Conservation (phyloP, 30 jellyfish, hydroid and myxozoan genomes). For the Aurelia sp. region DNA sequence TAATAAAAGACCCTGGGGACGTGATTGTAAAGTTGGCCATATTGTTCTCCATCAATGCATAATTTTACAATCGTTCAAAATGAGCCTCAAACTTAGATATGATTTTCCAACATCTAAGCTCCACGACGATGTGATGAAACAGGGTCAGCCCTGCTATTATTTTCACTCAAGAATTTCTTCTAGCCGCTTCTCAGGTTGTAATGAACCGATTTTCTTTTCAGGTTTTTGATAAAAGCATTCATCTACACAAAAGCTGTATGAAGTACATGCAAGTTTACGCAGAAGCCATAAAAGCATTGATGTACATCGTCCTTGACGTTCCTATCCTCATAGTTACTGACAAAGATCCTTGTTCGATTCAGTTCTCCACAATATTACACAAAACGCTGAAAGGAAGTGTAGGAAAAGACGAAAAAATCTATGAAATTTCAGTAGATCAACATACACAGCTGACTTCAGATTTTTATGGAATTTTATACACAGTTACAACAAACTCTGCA, state of each 20-base stretch:
- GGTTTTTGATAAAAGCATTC: not conserved
- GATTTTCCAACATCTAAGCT: no score
- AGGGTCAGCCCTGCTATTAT: no score
- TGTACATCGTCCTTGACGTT: not conserved
- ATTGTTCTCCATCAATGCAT: no score
- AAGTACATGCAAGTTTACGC: not conserved
- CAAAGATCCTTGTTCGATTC: not conserved
- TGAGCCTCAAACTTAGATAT: no score
- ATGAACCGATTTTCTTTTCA: not conserved
- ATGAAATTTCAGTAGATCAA: not conserved
- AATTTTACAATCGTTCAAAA: no score
- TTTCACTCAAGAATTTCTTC: no score
- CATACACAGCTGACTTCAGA: not conserved
- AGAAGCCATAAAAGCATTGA: not conserved
- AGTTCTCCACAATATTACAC: not conserved
- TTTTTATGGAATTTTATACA: not conserved
- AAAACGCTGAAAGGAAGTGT: not conserved
- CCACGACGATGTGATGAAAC: no score
- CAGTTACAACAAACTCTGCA: not conserved
- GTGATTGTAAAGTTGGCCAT: no score
- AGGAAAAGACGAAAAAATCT: not conserved
- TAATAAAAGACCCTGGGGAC: no score
- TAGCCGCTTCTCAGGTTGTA: no score
- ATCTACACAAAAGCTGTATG: not conserved
- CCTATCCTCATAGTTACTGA: not conserved